These are phyloP conservation scores for Dimorphilus gyrociliatus DNA, from an alignment of 2,888 invertebrate genomes.

Conservation along the genomic window DNA sequence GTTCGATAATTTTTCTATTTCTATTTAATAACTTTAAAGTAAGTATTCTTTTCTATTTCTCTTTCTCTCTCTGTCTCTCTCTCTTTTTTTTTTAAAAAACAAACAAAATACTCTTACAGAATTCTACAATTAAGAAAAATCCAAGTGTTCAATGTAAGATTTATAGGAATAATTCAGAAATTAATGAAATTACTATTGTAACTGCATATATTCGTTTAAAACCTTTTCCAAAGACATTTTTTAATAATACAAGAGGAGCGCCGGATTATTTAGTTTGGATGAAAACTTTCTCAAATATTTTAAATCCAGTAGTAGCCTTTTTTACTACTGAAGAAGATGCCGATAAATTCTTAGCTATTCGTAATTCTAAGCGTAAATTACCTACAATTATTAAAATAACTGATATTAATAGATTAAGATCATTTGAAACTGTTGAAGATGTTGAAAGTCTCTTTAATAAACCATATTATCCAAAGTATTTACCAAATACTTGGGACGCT, in stretches of 20 bases:
- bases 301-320: slow-evolving; percentile 20
- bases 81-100: too few relatives aligned
- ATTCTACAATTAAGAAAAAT: too few relatives aligned
- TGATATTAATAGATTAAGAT: slow-evolving; percentile 13
- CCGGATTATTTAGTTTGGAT: too few relatives aligned
- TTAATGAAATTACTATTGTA: slow-evolving; percentile 9
- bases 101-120: too few relatives aligned
- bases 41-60: too few relatives aligned
- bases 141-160: too few relatives aligned
- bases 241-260: neutral
- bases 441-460: slow-evolving; percentile 16
- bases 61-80: too few relatives aligned
- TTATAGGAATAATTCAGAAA: too few relatives aligned
- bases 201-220: slow-evolving; percentile 7
- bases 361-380: slow-evolving; percentile 11
- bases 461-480: slow-evolving; percentile 16
- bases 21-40: too few relatives aligned
- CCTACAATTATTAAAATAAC: slow-evolving; percentile 14
- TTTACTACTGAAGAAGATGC: slow-evolving; percentile 14
- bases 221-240: neutral
- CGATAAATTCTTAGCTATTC: slow-evolving; percentile 10
- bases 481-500: slow-evolving; percentile 22
- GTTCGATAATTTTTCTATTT: too few relatives aligned
- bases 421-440: slow-evolving; percentile 14
- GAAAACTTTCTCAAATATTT: slow-evolving; percentile 15